Evolutionary conservation across 2,888 invertebrate species (phyloP).

Genomic region (Mythimna ferrago): DNA sequence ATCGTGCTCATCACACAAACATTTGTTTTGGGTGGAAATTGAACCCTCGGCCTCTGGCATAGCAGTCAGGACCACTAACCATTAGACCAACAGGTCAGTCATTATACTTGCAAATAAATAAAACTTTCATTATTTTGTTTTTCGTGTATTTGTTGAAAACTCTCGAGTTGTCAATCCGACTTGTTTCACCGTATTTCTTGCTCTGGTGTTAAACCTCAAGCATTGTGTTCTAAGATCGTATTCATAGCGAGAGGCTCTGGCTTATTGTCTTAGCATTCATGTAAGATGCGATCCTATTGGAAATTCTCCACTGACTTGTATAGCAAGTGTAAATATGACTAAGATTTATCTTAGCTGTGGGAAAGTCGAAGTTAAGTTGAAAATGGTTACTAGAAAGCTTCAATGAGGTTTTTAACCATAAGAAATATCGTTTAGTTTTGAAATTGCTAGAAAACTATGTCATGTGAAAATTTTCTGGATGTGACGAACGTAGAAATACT

Average conservation of each 20-base stretch:
- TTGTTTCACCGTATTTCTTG: not conserved
- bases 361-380: not conserved
- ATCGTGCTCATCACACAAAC: too few species aligned
- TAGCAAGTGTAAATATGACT: constrained; percentile 19
- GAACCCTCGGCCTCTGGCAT: too few species aligned
- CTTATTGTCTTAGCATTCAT: constrained; percentile 55
- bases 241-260: constrained; percentile 43
- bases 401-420: not conserved
- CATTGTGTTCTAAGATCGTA: constrained; percentile 35
- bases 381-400: not conserved
- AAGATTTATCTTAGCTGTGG: constrained; percentile 7
- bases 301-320: constrained; percentile 17
- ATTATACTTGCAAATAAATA: too few species aligned
- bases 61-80: too few species aligned
- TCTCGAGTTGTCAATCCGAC: not conserved
- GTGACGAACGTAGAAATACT: not conserved
- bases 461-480: not conserved
- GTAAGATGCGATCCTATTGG: constrained; percentile 41
- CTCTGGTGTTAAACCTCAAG: constrained; percentile 18
- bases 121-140: not conserved
- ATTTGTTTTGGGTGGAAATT: too few species aligned
- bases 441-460: not conserved
- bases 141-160: not conserved
- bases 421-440: not conserved
- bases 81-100: too few species aligned